Conservation (phyloP, 2,888 invertebrate species). For the Gerris lacustris region DNA sequence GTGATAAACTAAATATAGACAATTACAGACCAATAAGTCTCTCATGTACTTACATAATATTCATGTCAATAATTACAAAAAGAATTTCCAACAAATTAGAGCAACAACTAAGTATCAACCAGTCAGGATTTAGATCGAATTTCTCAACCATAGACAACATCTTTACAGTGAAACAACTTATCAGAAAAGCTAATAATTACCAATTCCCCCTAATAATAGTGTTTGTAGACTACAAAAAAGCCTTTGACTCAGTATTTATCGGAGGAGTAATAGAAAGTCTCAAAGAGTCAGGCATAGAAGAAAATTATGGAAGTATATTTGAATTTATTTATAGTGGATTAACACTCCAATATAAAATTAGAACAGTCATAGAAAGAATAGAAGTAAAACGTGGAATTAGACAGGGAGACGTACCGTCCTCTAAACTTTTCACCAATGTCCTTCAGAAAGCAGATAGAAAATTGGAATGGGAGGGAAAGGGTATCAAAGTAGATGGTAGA, state of each 20-base stretch:
- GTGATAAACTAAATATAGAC: slow-evolving; percentile 7
- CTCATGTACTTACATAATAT: background rate
- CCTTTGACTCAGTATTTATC: background rate
- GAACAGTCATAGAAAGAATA: too few species aligned
- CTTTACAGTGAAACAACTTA: background rate
- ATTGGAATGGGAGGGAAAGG: too few species aligned
- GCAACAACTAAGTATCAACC: slow-evolving; percentile 1
- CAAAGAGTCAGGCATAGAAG: background rate
- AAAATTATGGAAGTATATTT: too few species aligned
- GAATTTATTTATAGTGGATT: too few species aligned
- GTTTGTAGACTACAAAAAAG: background rate
- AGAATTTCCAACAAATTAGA: background rate
- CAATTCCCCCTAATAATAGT: background rate
- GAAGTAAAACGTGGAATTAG: too few species aligned
- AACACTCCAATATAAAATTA: too few species aligned
- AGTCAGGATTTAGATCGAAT: slow-evolving; percentile 8
- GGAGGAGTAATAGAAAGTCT: background rate
- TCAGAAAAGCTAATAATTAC: slow-evolving; percentile 8
- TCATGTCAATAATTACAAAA: background rate
- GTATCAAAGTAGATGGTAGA: too few species aligned
- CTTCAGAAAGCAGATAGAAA: too few species aligned
- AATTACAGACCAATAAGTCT: slow-evolving; percentile 9
- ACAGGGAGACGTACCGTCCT: too few species aligned
- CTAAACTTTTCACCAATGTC: too few species aligned
- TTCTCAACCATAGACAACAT: slow-evolving; percentile 8